Conservation (phyloP, 2,888 invertebrate genomes). For the Peribatodes rhomboidaria region DNA sequence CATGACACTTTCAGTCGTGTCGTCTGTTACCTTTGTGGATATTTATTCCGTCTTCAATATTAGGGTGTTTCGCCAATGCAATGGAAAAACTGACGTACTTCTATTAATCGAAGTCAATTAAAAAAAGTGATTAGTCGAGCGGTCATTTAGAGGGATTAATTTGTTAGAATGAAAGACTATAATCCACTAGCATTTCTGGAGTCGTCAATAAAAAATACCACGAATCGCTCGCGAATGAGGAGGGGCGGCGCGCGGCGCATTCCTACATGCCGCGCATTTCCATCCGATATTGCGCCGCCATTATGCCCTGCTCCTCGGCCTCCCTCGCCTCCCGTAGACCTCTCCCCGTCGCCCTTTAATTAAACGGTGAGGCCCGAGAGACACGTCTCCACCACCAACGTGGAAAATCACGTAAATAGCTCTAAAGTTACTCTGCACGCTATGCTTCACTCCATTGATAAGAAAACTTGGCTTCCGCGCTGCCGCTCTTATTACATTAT, state of each 20-base stretch:
- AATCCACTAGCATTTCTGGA: slow-evolving; percentile 75
- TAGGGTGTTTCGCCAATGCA: slow-evolving; percentile 3
- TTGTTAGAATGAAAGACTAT: slow-evolving; percentile 63
- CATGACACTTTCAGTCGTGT: too few species aligned
- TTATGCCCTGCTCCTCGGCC: slow-evolving; percentile 80
- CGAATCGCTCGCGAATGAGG: slow-evolving; percentile 83
- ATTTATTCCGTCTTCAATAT: slow-evolving; percentile 49
- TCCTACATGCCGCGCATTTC: slow-evolving; percentile 87
- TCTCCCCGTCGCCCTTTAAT: slow-evolving; percentile 84
- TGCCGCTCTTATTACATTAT: slow-evolving; percentile 34
- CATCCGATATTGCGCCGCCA: slow-evolving; percentile 87
- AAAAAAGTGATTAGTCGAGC: slow-evolving; percentile 33
- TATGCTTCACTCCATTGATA: slow-evolving; percentile 62
- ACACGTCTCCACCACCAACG: slow-evolving; percentile 80
- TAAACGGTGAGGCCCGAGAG: slow-evolving; percentile 85
- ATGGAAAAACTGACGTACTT: slow-evolving; percentile 24
- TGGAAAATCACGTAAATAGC: slow-evolving; percentile 84
- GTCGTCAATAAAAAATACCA: slow-evolving; percentile 87
- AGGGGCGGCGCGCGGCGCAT: slow-evolving; percentile 83
- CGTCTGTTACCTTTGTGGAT: slow-evolving; percentile 64
- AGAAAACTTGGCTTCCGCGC: slow-evolving; percentile 51
- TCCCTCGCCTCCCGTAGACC: slow-evolving; percentile 65
- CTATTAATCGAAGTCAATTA: slow-evolving; percentile 35
- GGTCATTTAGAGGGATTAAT: slow-evolving; percentile 49
- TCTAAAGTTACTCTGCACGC: slow-evolving; percentile 70